These are phyloP conservation scores for Epinephelus fuscoguttatus DNA, from an alignment of 2,113 vertebrate genomes.

Conservation along the genomic window DNA sequence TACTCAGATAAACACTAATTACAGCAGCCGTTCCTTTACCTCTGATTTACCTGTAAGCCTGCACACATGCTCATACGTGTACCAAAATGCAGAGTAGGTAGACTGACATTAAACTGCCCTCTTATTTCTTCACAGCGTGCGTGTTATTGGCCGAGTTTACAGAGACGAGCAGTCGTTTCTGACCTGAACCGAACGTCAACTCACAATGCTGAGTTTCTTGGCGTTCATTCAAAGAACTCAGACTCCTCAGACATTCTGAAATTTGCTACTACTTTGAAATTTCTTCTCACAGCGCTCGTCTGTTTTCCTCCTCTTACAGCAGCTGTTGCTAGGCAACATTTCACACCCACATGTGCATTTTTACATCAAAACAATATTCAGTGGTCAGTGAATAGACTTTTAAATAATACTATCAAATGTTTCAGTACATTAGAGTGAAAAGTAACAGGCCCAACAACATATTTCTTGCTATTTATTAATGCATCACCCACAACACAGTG, in stretches of 20 bases:
- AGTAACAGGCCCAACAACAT: background rate
- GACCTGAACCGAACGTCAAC: conserved; percentile 2
- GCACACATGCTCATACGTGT: background rate
- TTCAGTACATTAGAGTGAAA: conserved; percentile 6
- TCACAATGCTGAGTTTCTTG: background rate
- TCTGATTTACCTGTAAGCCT: conserved; percentile 25
- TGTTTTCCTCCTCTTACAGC: conserved; percentile 54
- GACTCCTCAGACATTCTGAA: conserved; percentile 27
- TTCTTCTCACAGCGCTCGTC: conserved; percentile 19
- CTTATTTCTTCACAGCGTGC: conserved; percentile 1
- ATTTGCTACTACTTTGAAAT: conserved; percentile 20
- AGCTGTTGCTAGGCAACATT: conserved; percentile 70
- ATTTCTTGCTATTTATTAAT: conserved; percentile 6
- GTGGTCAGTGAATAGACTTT: conserved; percentile 18
- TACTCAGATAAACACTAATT: conserved; percentile 38
- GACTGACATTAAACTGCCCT: background rate
- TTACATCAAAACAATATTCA: conserved; percentile 38
- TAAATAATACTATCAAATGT: background rate
- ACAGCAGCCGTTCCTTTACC: conserved; percentile 17
- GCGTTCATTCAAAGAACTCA: conserved; percentile 28
- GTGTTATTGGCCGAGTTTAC: background rate
- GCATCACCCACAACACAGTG: background rate
- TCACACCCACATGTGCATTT: conserved; percentile 50
- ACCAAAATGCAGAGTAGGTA: conserved; percentile 7
- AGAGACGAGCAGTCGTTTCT: conserved; percentile 17